These are phyloP conservation scores for Chionoecetes opilio DNA, from an alignment of 1,140 invertebrate genomes.

Conservation along the genomic window DNA sequence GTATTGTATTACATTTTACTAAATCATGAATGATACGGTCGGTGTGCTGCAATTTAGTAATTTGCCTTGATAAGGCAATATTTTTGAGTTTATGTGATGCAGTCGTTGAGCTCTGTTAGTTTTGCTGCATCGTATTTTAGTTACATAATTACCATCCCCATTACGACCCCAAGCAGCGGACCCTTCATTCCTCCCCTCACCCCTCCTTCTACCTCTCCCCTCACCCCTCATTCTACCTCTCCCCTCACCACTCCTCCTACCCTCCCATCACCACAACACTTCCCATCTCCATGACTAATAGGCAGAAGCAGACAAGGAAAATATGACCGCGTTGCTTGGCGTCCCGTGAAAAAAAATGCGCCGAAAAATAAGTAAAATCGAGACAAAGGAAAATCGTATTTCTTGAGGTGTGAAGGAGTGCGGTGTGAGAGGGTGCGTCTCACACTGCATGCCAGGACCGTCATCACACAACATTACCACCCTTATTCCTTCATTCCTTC, in stretches of 20 bases:
- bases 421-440: too few relatives aligned
- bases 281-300: constrained; percentile 5
- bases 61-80: not conserved
- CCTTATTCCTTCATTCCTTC: too few relatives aligned
- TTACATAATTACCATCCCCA: not conserved
- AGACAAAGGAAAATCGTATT: too few relatives aligned
- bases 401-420: too few relatives aligned
- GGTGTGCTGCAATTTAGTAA: not conserved
- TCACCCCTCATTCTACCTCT: not conserved
- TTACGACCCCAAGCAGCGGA: not conserved
- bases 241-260: not conserved
- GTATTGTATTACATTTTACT: not conserved
- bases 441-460: too few relatives aligned
- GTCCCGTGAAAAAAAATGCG: not conserved
- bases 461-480: too few relatives aligned
- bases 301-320: constrained; percentile 27
- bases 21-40: too few relatives aligned
- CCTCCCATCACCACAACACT: not conserved
- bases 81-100: not conserved
- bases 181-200: not conserved
- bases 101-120: not conserved
- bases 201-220: not conserved
- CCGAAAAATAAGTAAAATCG: not conserved
- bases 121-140: not conserved
- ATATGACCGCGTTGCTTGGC: not conserved